Base-by-base conservation (phyloP, 2,113 vertebrate genomes). In the Climacteris rufus region DNA sequence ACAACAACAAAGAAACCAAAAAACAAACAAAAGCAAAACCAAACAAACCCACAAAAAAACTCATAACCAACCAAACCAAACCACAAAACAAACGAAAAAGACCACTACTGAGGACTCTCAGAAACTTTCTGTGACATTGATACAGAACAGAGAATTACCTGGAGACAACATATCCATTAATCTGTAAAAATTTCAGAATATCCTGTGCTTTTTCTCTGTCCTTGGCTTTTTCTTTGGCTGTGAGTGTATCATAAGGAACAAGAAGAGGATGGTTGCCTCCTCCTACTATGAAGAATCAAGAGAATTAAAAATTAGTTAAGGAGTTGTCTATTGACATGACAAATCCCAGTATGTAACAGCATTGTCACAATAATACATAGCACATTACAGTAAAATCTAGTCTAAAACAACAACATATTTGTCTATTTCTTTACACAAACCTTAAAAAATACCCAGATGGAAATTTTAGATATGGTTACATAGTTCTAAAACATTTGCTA, bases 181-280 rank as follows among this genome's bases (percentile, higher is more conserved):
- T 99, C 97, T 99, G 99, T 16, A 99, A 97, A 96, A 99, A 99
- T 96, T 99, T 99, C 80, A 99, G 98, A 93, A 99, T 99, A 93
- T 99, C 99, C 92, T 99, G 99, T 39, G 99, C 99, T 97, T 99
- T 99, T 89, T 99, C 99, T 97, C 99, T 97, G 93, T 99, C 99
- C 95, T 98, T 99, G 86, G 98, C 99, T 98, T 99, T 99, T 97
- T 99, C 99, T 98, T 99, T 99, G 96, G 99, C 99, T 56, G 99
- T 99, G 89, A 99, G 94, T 1, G 99, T 99, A 83, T 99, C 99
- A 15, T 99, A 99, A 31, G 99, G 99, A 61, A 99, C 99, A 93
- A 99, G 98, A 76, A 99, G 96, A 21, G 99, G 99, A 92, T 99
- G 99, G 81, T 99, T 99, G 89, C 99, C 99, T 83, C 99, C 99